Evolutionary conservation across 1,140 invertebrate genomes (phyloP).

Genomic region (Batillaria attramentaria): DNA sequence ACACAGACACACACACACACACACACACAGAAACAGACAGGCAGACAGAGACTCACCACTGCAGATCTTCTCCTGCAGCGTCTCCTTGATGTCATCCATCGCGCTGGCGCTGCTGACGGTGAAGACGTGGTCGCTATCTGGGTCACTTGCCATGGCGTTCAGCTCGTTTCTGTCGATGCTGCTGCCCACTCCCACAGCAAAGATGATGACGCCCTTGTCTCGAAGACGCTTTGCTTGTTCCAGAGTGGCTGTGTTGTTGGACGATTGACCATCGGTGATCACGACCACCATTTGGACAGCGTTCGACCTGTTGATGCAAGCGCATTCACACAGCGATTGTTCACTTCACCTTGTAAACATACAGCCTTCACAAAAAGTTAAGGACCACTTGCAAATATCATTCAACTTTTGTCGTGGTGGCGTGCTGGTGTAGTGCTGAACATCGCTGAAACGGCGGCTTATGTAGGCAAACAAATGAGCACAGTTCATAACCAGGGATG

Average conservation of each 20-base stretch:
- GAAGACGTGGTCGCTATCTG: conserved; percentile 31
- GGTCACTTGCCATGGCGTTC: conserved; percentile 28
- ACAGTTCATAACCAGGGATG: no score
- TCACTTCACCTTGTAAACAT: no score
- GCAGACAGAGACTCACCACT: conserved; percentile 26
- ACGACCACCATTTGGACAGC: conserved; percentile 45
- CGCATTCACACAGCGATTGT: no score
- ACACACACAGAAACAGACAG: not conserved
- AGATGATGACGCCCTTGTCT: conserved; percentile 41
- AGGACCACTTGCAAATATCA: no score
- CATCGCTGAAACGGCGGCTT: no score
- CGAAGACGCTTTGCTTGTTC: conserved; percentile 34
- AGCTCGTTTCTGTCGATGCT: conserved; percentile 28
- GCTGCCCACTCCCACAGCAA: conserved; percentile 52
- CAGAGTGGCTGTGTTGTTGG: conserved; percentile 28
- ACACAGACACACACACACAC: not conserved
- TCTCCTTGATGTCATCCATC: conserved; percentile 17
- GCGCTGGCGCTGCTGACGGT: conserved; percentile 22
- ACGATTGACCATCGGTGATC: conserved; percentile 52
- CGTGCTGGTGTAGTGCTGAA: no score
- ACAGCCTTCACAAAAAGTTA: no score
- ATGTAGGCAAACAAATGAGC: no score
- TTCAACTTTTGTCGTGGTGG: no score
- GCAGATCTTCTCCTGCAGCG: conserved; percentile 28
- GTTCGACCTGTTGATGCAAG: not conserved